Evolutionary conservation across 2,888 invertebrate genomes (phyloP), one percentile per base, ranked within the genome.

Genomic region (Lucinisca nassula): DNA sequence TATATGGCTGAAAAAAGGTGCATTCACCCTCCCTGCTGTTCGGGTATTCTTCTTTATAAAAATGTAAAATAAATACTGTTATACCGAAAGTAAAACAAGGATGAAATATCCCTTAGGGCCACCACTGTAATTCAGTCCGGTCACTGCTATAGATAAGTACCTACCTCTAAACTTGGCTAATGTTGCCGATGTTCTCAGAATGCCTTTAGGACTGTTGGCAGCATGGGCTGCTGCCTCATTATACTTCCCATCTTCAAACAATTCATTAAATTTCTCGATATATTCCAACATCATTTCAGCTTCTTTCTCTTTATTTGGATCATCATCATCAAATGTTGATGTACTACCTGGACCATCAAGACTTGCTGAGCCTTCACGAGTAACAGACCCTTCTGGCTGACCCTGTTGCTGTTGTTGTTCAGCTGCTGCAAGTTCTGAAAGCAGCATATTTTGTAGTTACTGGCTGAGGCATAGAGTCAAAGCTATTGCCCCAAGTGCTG

Each of bases 241-340:
- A 87, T 94, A 95, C 55, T 93, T 93, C 6, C 93, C 94, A 82
- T 95, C 95, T 84, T 96, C 96, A 92, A 96, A 94, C 70, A 96
- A 92, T 84, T 96, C 96, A 82, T 96, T 96, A 87, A 96, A 96
- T 80, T 95, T 95, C 88, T 96, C 96, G 38, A 96, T 96, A 81
- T 96, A 96, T 83, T 96, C 96, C 67, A 96, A 88, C 95, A 96
- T 96, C 93, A 95, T 93, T 90, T 96, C 96, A 6, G 96, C 96
- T 86, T 96, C 96, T 81, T 95, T 95, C 90, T 96, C 96, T 73
- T 94, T 94, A 77, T 94, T 94, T n/a, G 96, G 95, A 79, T 96
- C 96, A 88, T 96, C 96, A 77, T 96, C 96, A 40, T 96, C 95
- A 89, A 94, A 94, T 12, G 93, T 86, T 17, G 92, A 83, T 21